These are phyloP conservation scores for Ciona savignyi DNA, from an alignment of 23 tunicate species.

Conservation along the genomic window DNA sequence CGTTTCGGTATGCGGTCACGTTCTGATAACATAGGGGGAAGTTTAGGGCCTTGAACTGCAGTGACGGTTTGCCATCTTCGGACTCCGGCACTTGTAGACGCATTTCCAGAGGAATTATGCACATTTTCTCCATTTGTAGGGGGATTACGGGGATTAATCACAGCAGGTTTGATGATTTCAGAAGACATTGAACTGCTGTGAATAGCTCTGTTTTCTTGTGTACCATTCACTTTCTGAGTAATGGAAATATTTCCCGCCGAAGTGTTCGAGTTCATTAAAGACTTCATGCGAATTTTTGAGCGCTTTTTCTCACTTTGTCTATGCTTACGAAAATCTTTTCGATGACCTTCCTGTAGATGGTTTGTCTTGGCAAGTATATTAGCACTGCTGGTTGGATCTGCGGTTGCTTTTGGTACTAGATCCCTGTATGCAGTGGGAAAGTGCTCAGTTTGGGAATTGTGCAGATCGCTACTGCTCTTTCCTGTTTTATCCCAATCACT, in stretches of 20 bases:
- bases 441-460: slow-evolving; percentile 17
- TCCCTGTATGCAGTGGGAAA: slow-evolving; percentile 18
- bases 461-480: slow-evolving; percentile 16
- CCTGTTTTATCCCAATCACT: slow-evolving; percentile 12
- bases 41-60: slow-evolving; percentile 80
- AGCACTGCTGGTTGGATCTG: slow-evolving; percentile 49
- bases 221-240: background rate
- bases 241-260: background rate
- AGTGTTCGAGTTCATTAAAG: background rate
- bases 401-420: slow-evolving; percentile 68
- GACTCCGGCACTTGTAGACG: background rate
- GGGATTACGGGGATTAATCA: background rate
- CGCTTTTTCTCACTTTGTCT: background rate
- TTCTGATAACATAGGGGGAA: slow-evolving; percentile 87
- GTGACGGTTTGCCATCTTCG: slow-evolving; percentile 96
- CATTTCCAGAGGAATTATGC: background rate
- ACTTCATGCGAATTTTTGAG: background rate
- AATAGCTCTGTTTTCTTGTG: background rate
- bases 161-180: background rate
- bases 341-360: background rate
- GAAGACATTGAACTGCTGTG: background rate
- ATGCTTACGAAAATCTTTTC: background rate
- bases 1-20: slow-evolving; percentile 88
- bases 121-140: background rate
- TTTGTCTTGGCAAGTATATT: background rate